Base-by-base conservation (phyloP, 2,797 vertebrate genomes). In the Ceyx erithaca region DNA sequence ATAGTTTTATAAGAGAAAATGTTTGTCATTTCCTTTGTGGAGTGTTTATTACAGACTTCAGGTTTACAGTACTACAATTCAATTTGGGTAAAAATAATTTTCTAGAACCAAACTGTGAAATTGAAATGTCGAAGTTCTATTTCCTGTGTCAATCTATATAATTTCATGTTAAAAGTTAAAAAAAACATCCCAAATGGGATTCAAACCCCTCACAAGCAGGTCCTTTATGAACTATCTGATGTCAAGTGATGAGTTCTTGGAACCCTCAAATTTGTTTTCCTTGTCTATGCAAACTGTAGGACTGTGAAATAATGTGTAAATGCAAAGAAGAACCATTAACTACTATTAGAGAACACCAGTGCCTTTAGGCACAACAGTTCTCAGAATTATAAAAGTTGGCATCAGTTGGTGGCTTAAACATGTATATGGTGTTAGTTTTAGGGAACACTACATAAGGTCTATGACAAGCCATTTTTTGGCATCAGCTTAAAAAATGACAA, bases 381-480 rank as follows among this genome's bases (percentile, higher is more conserved):
- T 61, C 80, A 26, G 48, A 67, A 57, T 52, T 43, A 30, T n/a
- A 40, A 46, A 85, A 61, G 45, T 20, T 45, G 52, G 18, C 94
- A 80, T 55, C 78, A 63, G 89, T 22, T 37, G 58, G 67, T 79
- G 77, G 57, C 87, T 93, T n/a, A 79, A 68, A 54, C 9, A 5
- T 33, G 28, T 54, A 16, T 48, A 33, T 54, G 61, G 35, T 63
- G 58, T 69, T 80, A 33, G 35, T 57, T 59, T 62, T 35, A 45
- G 80, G 52, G 18, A 88, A 57, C 54, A 16, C 93, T n/a, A 7
- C 82, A 45, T 77, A 79, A 93, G 89, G 94, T 48, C 37, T 33
- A 31, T 76, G 35, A 48, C 64, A 84, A 26, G 37, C 25, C 23
- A 33, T 51, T 75, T 83, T 68, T 91, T 94, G 91, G 92, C 92